Percentiles rank a stretch among this genome's conserved stretches.
phyloP scores from a whole-genome alignment of 2,888 invertebrate genomes.

The Autographa pulchrina region DNA sequence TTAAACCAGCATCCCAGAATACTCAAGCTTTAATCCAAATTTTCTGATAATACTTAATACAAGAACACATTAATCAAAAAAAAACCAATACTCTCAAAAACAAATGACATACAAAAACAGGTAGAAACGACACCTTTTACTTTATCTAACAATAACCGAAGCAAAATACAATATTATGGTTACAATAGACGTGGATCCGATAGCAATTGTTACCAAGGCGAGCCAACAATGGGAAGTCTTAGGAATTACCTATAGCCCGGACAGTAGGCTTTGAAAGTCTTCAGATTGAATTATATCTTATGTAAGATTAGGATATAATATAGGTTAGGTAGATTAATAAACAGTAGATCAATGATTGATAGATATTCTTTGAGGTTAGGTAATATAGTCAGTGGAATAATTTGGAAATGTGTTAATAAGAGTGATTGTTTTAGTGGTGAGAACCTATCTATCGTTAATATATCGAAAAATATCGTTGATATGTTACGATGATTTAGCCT shows the following conservation, averaged over 20 bases:
- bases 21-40: too few species aligned
- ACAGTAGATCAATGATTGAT: conserved; percentile 46
- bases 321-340: conserved; percentile 58
- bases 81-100: too few species aligned
- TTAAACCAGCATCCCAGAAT: too few species aligned
- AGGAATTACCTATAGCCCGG: conserved; percentile 23
- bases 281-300: conserved; percentile 29
- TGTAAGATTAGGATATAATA: too few species aligned
- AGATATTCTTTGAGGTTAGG: not conserved
- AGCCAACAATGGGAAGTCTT: conserved; percentile 9
- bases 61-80: too few species aligned
- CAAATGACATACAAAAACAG: not conserved
- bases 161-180: not conserved
- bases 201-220: conserved; percentile 1
- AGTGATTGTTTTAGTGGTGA: not conserved
- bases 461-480: not conserved
- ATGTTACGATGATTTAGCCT: not conserved
- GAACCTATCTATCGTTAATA: too few species aligned
- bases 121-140: not conserved
- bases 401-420: not conserved
- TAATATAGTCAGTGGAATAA: conserved; percentile 6
- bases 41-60: too few species aligned
- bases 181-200: conserved; percentile 6
- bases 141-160: not conserved
- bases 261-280: conserved; percentile 42